phyloP scores from a whole-genome alignment of 1,140 invertebrate genomes.

The Formica exsecta region DNA sequence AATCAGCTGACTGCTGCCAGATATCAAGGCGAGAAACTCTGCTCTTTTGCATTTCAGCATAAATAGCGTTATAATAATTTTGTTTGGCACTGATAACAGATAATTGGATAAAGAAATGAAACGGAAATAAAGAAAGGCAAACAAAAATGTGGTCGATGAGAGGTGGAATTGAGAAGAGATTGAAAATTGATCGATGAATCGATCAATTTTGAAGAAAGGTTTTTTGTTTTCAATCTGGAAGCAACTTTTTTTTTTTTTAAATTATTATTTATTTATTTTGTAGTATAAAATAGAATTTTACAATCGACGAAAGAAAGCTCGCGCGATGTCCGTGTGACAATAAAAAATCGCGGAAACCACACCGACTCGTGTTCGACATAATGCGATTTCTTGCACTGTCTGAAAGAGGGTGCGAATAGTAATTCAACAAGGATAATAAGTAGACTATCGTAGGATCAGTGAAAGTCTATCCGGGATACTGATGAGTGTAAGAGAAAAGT shows the following conservation, averaged over 20 bases:
- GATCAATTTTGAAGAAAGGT: background rate
- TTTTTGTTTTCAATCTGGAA: background rate
- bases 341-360: conserved; percentile 27
- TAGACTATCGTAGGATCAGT: conserved; percentile 52
- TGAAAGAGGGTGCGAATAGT: conserved; percentile 27
- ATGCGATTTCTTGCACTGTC: conserved; percentile 1
- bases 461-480: conserved; percentile 46
- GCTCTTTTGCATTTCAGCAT: background rate
- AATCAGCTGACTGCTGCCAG: background rate
- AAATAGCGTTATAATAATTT: background rate
- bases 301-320: background rate
- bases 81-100: background rate
- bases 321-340: background rate
- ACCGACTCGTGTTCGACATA: background rate
- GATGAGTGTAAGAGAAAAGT: conserved; percentile 33
- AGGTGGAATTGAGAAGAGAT: background rate
- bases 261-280: background rate
- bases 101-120: background rate
- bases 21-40: conserved; percentile 12
- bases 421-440: conserved; percentile 33
- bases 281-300: background rate
- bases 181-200: background rate
- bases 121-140: background rate
- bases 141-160: background rate
- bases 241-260: background rate